Conservation (phyloP, 2,797 vertebrate genomes). For the Yasuhikotakia modesta region DNA sequence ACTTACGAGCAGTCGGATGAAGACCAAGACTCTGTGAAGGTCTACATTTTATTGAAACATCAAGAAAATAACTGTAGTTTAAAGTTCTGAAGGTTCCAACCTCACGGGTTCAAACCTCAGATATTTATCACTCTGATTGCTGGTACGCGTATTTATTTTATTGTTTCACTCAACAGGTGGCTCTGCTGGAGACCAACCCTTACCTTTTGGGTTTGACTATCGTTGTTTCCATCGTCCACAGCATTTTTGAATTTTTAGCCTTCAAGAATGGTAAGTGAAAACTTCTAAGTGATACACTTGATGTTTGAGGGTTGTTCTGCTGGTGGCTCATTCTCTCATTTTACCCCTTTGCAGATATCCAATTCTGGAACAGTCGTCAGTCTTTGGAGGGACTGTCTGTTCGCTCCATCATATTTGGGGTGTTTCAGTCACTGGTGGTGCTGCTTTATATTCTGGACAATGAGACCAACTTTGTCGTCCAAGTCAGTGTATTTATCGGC, state of each 20-base stretch:
- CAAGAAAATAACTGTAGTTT: background rate
- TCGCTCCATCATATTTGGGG: slow-evolving; percentile 93
- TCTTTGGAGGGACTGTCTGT: slow-evolving; percentile 94
- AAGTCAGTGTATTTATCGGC: slow-evolving; percentile 96
- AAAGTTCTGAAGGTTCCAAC: background rate
- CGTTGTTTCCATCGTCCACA: slow-evolving; percentile 93
- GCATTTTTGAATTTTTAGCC: slow-evolving; percentile 94
- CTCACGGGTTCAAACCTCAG: too few relatives aligned
- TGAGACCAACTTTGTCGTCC: slow-evolving; percentile 96
- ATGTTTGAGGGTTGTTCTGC: slow-evolving; percentile 3
- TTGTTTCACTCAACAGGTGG: slow-evolving; percentile 77
- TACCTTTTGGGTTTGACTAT: slow-evolving; percentile 93
- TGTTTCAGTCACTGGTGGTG: slow-evolving; percentile 94
- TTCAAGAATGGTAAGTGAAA: slow-evolving; percentile 90
- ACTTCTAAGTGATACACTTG: background rate
- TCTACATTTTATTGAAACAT: slow-evolving; percentile 53
- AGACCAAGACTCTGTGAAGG: slow-evolving; percentile 97
- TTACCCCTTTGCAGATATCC: slow-evolving; percentile 83
- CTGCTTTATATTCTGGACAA: slow-evolving; percentile 97
- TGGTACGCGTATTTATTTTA: too few relatives aligned
- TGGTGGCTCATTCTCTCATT: slow-evolving; percentile 12
- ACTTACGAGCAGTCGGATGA: slow-evolving; percentile 95
- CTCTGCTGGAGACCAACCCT: slow-evolving; percentile 93
- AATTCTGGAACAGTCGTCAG: slow-evolving; percentile 98
- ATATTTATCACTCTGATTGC: too few relatives aligned